phyloP scores from a whole-genome alignment of 2,888 invertebrate genomes.

The Apamea epomidion region DNA sequence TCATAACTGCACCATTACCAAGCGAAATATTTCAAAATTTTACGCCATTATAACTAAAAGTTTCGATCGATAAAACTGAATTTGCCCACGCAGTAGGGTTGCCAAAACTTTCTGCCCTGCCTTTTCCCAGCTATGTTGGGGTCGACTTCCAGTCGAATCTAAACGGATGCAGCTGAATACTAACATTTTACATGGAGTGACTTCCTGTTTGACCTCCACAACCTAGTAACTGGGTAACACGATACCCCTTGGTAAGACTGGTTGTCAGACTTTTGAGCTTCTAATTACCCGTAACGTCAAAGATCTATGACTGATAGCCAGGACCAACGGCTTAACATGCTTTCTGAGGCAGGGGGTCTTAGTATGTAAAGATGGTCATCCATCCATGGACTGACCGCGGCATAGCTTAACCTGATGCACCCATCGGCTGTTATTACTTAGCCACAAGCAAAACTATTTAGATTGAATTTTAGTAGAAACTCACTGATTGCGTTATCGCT shows the following conservation, averaged over 20 bases:
- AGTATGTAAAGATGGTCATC: background rate
- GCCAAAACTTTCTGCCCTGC: background rate
- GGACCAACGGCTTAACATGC: background rate
- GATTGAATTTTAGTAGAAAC: conserved; percentile 19
- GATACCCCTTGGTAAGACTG: background rate
- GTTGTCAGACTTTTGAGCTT: background rate
- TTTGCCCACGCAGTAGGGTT: conserved; percentile 48
- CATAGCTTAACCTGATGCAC: background rate
- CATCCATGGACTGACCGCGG: background rate
- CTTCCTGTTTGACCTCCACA: background rate
- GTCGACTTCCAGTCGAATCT: background rate
- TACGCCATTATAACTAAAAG: conserved; percentile 34
- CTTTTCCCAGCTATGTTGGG: background rate
- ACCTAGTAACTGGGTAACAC: background rate
- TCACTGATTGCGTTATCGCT: conserved; percentile 24
- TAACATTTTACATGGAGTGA: background rate
- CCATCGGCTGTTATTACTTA: background rate
- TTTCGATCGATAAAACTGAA: conserved; percentile 49
- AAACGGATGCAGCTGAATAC: background rate
- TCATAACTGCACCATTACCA: conserved; percentile 4
- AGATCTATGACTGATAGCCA: background rate
- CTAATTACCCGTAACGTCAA: background rate
- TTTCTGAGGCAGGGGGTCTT: background rate
- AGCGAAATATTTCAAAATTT: conserved; percentile 38
- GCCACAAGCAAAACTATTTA: conserved; percentile 22